A percentile compares a stretch with the other conserved stretches of the same genome.
These are phyloP conservation scores for Seira ritae DNA, from an alignment of 2,888 invertebrate genomes.

Conservation along the genomic window DNA sequence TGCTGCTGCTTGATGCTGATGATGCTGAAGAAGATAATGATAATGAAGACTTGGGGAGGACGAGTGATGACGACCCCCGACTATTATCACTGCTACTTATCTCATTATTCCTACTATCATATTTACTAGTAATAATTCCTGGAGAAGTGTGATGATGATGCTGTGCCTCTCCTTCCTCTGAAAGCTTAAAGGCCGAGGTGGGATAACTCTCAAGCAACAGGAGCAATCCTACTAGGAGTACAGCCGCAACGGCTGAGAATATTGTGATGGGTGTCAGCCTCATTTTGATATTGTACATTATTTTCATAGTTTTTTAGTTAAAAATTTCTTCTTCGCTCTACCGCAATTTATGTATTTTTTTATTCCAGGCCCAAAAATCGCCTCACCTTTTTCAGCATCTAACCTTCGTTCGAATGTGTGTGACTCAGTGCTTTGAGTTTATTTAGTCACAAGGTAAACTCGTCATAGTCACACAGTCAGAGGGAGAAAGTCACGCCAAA, in stretches of 20 bases:
- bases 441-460: background rate
- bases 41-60: slow-evolving; percentile 32
- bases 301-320: slow-evolving; percentile 6
- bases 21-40: slow-evolving; percentile 36
- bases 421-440: background rate
- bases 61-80: background rate
- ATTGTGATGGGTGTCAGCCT: slow-evolving; percentile 56
- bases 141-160: background rate
- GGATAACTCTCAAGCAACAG: slow-evolving; percentile 55
- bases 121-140: slow-evolving; percentile 27
- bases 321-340: background rate
- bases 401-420: too few species aligned
- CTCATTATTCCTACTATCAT: slow-evolving; percentile 28
- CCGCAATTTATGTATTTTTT: background rate
- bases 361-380: too few species aligned
- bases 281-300: slow-evolving; percentile 64
- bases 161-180: slow-evolving; percentile 32
- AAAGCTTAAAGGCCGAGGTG: slow-evolving; percentile 59
- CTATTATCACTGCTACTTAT: slow-evolving; percentile 27
- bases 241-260: slow-evolving; percentile 47
- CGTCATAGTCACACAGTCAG: background rate
- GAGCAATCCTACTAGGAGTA: slow-evolving; percentile 46
- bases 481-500: background rate
- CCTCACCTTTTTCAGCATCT: too few species aligned
- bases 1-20: slow-evolving; percentile 19